Base-by-base conservation (phyloP, 2,888 invertebrate species). In the Drosophila suboccidentalis region DNA sequence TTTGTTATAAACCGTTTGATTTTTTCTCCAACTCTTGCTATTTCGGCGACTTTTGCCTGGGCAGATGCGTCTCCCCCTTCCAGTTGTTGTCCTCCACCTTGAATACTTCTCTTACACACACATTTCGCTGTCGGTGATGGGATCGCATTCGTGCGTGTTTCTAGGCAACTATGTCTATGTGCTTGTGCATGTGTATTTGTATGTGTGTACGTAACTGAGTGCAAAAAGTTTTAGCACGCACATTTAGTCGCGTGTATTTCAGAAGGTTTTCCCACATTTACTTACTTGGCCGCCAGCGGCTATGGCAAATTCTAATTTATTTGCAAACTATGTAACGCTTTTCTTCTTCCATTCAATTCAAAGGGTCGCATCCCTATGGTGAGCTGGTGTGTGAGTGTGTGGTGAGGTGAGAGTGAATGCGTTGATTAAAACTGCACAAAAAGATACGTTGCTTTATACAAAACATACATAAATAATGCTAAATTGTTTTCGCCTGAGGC, bases 221-320 rank as follows among this genome's bases (percentile, higher is more conserved):
- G 57, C 50, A 55, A 51, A 41, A 68, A 81, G 87, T 82, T 76
- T 66, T 66, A 75, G 62, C 86, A 83, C 83, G 82, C 86, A 83
- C 82, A 82, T 79, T 71, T 68, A 57, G 55, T 39, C 43, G 68
- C 65, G 64, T 68, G 71, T 60, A 60, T 61, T 78, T 86, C 70
- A 83, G 83, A 79, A 80, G 78, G 80, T 80, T 84, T 82, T 15
- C 13, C 49, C 17, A 34, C 19, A 36, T 19, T 34, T 50, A 50
- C 84, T 84, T 88, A 72, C 66, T 71, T 74, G 78, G 80, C 80
- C 66, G 70, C 73, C 86, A 68, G 68, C 71, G 75, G 82, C 80
- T 72, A 71, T 72, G 55, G 80, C 87, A 80, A 83, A 88, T 89
- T 89, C 87, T 83, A 83, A 83, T 83, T 83, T 83, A 83, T 83